phyloP scores from a whole-genome alignment of 2,888 invertebrate genomes.

The Hemithea aestivaria region DNA sequence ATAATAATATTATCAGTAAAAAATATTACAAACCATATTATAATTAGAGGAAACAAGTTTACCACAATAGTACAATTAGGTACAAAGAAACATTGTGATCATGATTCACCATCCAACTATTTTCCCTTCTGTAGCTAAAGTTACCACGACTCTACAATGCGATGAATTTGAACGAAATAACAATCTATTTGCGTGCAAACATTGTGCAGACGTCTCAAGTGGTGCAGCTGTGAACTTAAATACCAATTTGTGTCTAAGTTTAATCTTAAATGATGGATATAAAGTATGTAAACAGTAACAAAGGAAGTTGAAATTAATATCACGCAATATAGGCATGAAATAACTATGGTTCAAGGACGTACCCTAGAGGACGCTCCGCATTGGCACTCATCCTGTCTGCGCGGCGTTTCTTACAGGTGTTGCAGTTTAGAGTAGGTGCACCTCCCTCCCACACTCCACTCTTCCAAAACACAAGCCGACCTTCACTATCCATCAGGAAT shows the following conservation, averaged over 20 bases:
- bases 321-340: too few relatives aligned
- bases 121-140: slow-evolving; percentile 30
- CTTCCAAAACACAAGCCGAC: slow-evolving; percentile 70
- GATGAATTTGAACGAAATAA: slow-evolving; percentile 29
- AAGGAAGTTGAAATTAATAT: too few relatives aligned
- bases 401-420: slow-evolving; percentile 69
- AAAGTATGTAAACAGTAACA: too few relatives aligned
- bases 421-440: slow-evolving; percentile 64
- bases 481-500: slow-evolving; percentile 67
- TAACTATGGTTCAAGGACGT: slow-evolving; percentile 32
- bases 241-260: slow-evolving; percentile 16
- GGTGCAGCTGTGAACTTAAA: slow-evolving; percentile 25
- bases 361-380: slow-evolving; percentile 66
- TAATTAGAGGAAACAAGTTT: slow-evolving; percentile 24
- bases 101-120: slow-evolving; percentile 37
- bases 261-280: too few relatives aligned
- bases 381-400: slow-evolving; percentile 67
- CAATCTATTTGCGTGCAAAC: slow-evolving; percentile 37
- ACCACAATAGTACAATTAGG: slow-evolving; percentile 6
- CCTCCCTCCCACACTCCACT: slow-evolving; percentile 68
- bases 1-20: slow-evolving; percentile 1
- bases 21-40: slow-evolving; percentile 1
- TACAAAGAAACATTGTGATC: slow-evolving; percentile 17
- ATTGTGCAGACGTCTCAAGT: slow-evolving; percentile 31
- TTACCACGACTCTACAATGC: slow-evolving; percentile 20